Percentiles rank a stretch among this genome's conserved stretches.
phyloP scores from a whole-genome alignment of 2,113 vertebrate species.

The Urocynchramus pylzowi region DNA sequence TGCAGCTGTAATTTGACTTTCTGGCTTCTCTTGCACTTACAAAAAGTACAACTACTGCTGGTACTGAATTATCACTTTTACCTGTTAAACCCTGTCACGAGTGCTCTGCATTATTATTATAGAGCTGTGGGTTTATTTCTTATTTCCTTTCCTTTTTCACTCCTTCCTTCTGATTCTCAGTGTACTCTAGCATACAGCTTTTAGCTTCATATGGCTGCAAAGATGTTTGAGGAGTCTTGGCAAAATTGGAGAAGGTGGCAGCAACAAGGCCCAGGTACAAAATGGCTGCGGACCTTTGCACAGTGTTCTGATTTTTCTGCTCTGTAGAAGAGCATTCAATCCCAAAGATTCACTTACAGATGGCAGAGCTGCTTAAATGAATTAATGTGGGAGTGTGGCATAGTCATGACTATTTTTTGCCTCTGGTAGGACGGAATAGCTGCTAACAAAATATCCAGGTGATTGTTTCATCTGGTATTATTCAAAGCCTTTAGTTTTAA shows the following conservation, averaged over 20 bases:
- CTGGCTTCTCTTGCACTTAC: neutral
- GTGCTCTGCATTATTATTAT: neutral
- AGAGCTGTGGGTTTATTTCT: neutral
- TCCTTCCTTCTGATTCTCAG: neutral
- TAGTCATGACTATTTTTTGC: conserved; percentile 19
- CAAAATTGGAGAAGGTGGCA: neutral
- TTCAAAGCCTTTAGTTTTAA: neutral
- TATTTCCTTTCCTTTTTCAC: neutral
- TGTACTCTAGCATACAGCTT: neutral
- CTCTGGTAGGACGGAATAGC: neutral
- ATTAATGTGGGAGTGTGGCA: neutral
- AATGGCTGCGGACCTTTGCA: neutral
- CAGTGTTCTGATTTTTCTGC: neutral
- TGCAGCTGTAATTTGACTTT: fast-evolving
- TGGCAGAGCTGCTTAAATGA: neutral
- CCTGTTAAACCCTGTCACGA: neutral
- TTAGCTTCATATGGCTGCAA: neutral
- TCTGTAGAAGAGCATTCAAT: neutral
- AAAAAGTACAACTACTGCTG: neutral
- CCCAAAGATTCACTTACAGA: neutral
- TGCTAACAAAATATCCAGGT: neutral
- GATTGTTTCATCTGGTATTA: neutral
- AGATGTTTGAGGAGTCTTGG: neutral
- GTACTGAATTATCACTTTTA: neutral
- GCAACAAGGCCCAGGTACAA: neutral